phyloP scores from a whole-genome alignment of 1,140 invertebrate genomes.

The Drosophila lacertosa region DNA sequence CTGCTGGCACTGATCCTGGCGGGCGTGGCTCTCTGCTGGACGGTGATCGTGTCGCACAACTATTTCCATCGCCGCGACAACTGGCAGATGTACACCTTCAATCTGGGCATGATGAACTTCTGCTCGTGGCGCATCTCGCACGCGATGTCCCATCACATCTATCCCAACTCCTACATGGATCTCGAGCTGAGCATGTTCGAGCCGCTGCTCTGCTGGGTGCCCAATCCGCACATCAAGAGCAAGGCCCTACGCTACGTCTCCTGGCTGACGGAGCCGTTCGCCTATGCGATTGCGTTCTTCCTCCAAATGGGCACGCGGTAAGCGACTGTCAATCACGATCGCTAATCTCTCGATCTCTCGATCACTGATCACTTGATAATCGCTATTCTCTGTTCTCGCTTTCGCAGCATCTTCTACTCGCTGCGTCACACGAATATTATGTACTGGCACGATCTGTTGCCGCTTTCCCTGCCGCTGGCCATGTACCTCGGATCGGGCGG shows the following conservation, averaged over 20 bases:
- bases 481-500: constrained; percentile 84
- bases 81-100: constrained; percentile 93
- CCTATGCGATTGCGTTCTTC: constrained; percentile 85
- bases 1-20: constrained; percentile 83
- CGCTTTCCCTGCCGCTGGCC: constrained; percentile 85
- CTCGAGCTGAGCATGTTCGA: constrained; percentile 89
- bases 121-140: constrained; percentile 92
- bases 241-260: constrained; percentile 83
- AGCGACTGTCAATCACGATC: constrained; percentile 25
- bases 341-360: too few relatives aligned
- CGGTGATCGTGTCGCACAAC: constrained; percentile 89
- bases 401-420: constrained; percentile 72
- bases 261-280: constrained; percentile 85
- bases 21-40: constrained; percentile 86
- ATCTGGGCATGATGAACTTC: constrained; percentile 87
- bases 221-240: constrained; percentile 85
- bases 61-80: constrained; percentile 92
- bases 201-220: constrained; percentile 89
- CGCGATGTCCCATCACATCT: constrained; percentile 91
- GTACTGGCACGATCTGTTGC: constrained; percentile 84
- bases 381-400: constrained; percentile 3
- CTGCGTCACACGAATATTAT: constrained; percentile 71
- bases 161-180: constrained; percentile 91
- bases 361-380: constrained; percentile 36
- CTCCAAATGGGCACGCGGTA: constrained; percentile 74